Percentiles rank a stretch among this genome's conserved stretches.
These are phyloP conservation scores for Tragelaphus strepsiceros DNA, from an alignment of 2,113 vertebrate genomes.

Conservation along the genomic window DNA sequence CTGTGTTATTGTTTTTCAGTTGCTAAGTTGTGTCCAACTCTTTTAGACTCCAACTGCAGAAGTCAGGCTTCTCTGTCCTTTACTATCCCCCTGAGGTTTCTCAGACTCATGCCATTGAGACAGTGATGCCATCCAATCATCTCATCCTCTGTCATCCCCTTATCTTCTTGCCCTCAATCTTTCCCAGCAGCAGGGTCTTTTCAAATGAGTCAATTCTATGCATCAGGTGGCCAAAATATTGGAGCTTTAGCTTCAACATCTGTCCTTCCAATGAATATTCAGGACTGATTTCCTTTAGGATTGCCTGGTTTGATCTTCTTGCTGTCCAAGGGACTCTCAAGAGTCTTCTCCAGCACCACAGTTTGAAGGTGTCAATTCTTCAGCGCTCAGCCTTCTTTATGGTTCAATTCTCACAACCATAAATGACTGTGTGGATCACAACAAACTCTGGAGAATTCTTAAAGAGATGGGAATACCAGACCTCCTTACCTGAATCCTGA, in stretches of 20 bases:
- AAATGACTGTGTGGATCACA: neutral
- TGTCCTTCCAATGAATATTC: neutral
- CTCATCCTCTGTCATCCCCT: neutral
- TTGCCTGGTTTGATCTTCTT: neutral
- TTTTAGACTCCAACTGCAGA: neutral
- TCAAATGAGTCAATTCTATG: neutral
- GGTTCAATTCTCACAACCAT: neutral
- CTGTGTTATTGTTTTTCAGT: neutral
- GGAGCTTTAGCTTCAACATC: neutral
- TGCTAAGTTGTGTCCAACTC: neutral
- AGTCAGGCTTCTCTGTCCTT: neutral
- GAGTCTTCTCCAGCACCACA: neutral
- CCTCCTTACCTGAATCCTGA: neutral
- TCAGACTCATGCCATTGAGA: neutral
- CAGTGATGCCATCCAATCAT: neutral
- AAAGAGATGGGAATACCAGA: neutral
- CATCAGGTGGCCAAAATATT: neutral
- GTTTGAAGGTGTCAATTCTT: neutral
- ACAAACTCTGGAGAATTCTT: neutral
- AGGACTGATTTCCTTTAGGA: neutral
- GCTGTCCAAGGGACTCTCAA: neutral
- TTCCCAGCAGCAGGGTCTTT: neutral
- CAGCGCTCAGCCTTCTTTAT: neutral
- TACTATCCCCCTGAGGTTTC: neutral
- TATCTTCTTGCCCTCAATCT: neutral